Base-by-base conservation (phyloP, 2,113 vertebrate genomes). In the Corythaixoides concolor region DNA sequence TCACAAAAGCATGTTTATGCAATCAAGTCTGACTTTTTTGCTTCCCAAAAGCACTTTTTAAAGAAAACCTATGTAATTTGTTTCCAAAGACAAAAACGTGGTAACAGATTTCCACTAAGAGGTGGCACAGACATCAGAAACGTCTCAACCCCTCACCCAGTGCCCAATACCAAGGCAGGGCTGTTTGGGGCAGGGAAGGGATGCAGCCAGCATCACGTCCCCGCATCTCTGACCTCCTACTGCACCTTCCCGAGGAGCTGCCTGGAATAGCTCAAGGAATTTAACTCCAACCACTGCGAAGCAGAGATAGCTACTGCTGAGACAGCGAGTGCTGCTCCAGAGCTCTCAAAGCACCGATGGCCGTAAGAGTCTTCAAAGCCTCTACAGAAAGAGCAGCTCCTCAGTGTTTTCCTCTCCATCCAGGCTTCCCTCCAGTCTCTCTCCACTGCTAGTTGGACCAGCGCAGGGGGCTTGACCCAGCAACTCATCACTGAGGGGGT, bases 161-260 rank as follows among this genome's bases (percentile, higher is more conserved):
- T 4, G 8, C 15, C 32, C 41, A 60, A 32, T 16, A 11, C 16
- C 9, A 22, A n/a, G 47, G 13, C 49, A 30, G 2, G 0, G 2
- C 26, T n/a, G 16, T 37, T 10, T 37, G 18, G 35, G 33, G 24
- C 33, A 45, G 62, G 50, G 28, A 37, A 80, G 22, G 5, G 39
- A 35, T 8, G 2, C 58, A 58, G 30, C 11, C 67, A 62, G 53
- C 41, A 26, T 23, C 18, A 1, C 4, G 1, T 30, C 19, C 74
- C 45, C 20, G 19, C 24, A 43, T 15, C 45, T 55, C 62, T 37
- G 37, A 20, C 24, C 37, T 84, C 20, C 58, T 18, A 2, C 32
- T 22, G 56, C 72, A 32, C 27, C 55, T 82, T 43, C 66, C 74
- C 45, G 55, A 60, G 8, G 18, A 53, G 82, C 37, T 66, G 53